phyloP scores from a whole-genome alignment of 2,797 vertebrate genomes.

The Lithobates sylvaticus region DNA sequence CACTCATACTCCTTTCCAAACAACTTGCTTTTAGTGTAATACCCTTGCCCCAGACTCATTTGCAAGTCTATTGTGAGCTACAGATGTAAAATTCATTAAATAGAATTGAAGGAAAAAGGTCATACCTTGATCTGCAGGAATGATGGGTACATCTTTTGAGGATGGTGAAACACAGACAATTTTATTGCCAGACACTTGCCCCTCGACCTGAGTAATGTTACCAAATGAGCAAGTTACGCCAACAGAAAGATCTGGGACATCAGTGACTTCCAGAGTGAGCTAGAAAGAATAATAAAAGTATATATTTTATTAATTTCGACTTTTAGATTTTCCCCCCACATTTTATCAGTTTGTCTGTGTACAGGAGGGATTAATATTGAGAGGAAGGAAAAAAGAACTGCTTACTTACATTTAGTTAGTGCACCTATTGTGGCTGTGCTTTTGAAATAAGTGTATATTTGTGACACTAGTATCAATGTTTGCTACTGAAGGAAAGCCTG shows the following conservation, averaged over 20 bases:
- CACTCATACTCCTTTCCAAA: too few relatives aligned
- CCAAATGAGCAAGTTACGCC: conserved; percentile 95
- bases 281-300: conserved; percentile 65
- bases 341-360: too few relatives aligned
- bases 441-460: too few relatives aligned
- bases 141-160: conserved; percentile 90
- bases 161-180: conserved; percentile 92
- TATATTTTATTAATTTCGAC: too few relatives aligned
- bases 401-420: too few relatives aligned
- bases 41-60: background rate
- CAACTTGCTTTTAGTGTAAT: too few relatives aligned
- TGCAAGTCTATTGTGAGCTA: background rate
- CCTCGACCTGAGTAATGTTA: conserved; percentile 93
- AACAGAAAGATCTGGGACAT: conserved; percentile 89
- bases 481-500: too few relatives aligned
- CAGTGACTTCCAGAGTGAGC: conserved; percentile 91
- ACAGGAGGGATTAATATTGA: too few relatives aligned
- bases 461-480: too few relatives aligned
- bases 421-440: too few relatives aligned
- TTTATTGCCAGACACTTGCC: conserved; percentile 85
- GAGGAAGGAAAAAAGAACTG: too few relatives aligned
- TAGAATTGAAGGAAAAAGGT: background rate
- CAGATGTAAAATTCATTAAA: background rate
- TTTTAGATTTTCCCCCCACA: too few relatives aligned
- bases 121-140: conserved; percentile 93